phyloP scores from a whole-genome alignment of 2,113 vertebrate species.

The Plecotus auritus region DNA sequence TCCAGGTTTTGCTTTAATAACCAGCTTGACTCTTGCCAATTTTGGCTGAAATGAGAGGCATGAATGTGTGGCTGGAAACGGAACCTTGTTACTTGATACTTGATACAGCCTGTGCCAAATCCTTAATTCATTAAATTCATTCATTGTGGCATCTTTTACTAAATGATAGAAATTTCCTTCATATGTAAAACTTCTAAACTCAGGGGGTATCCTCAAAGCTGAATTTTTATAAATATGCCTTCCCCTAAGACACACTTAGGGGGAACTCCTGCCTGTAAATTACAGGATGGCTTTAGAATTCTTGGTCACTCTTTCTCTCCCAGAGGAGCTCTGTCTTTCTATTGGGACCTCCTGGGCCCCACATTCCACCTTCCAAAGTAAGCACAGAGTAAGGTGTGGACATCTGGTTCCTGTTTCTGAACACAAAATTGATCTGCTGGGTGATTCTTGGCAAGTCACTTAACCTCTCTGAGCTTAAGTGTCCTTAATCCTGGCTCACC shows the following conservation, averaged over 20 bases:
- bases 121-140: constrained; percentile 16
- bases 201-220: neutral
- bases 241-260: neutral
- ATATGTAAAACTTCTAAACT: neutral
- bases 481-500: constrained; percentile 64
- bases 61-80: constrained; percentile 43
- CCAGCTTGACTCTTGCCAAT: constrained; percentile 61
- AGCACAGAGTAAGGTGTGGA: constrained; percentile 61
- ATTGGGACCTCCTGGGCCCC: neutral
- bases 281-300: constrained; percentile 9
- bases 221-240: constrained; percentile 39
- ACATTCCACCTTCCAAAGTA: constrained; percentile 55
- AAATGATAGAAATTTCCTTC: neutral
- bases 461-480: constrained; percentile 72
- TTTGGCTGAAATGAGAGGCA: constrained; percentile 46
- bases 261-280: constrained; percentile 32
- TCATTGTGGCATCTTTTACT: constrained; percentile 21
- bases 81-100: constrained; percentile 52
- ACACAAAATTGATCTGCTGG: constrained; percentile 75
- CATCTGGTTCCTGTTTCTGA: constrained; percentile 74
- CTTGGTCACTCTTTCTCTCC: neutral
- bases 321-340: constrained; percentile 35
- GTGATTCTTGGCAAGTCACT: constrained; percentile 74
- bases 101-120: constrained; percentile 40
- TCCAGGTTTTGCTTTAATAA: constrained; percentile 68